Base-by-base conservation (phyloP, 2,888 invertebrate species). In the Diarsia dahlii region DNA sequence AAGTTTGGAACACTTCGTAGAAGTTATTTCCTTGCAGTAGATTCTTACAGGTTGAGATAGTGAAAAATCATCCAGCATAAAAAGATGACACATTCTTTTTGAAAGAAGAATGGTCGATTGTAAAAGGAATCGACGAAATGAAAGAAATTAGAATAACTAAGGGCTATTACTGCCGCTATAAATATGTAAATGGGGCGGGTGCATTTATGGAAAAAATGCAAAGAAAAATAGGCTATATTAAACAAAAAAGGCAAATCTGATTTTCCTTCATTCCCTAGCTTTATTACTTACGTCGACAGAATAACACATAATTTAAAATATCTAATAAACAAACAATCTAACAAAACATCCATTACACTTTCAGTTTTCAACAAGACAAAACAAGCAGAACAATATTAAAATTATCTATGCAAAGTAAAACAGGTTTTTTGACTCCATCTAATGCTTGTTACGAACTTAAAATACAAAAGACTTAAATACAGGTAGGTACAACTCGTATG, bases 391-490 rank as follows among this genome's bases (percentile, higher is more conserved):
- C 20, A 50, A 46, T 56, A 45, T 45, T 74, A 50, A n/a, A 80
- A 64, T 58, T 81, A 74, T 81, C 45, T 64, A 46, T 78, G 75
- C 56, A 54, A 60, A 82, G 50, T 18, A 66, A 46, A 78, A 80
- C 78, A 46, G 34, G 78, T 56, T 66, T 78, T 77, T 78, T 80
- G 71, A 78, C 71, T 63, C 58, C 54, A 23, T 46, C 18, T 76
- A 45, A 50, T 34, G n/a, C 48, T 18, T 23, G 23, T 62, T 50
- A 68, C 45, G 0, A 50, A 68, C 18, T 48, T 23, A 63, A 52
- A n/a, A 15, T 60, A 56, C 60, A 12, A 56, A 12, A 23, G 13
- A 56, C 66, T 62, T 54, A 50, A 66, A 18, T 46, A 46, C 18
- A 64, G 23, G 20, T 73, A 68, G 23, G 15, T 73, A 64, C 34